Evolutionary conservation across 30 jellyfish, hydroid and myxozoan species (phyloP), one percentile per base, ranked within the genome.

Genomic region (Rhopilema esculentum): DNA sequence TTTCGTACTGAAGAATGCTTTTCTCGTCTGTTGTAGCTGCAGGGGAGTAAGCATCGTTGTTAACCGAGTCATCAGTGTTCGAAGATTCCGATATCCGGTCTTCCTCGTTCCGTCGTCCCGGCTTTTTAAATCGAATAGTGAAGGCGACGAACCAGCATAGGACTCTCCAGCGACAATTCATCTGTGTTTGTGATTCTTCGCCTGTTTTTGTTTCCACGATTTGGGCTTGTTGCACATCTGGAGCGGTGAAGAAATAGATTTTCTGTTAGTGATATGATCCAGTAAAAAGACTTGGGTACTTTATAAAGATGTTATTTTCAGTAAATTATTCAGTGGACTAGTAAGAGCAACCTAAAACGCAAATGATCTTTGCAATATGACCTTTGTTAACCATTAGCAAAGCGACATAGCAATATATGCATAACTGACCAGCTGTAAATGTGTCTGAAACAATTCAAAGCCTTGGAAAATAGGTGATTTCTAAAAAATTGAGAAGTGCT

Each of bases 131-230:
- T 21, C 95, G 66, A 21, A 86, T 63, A 17, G 97, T 85, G 88
- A 94, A 94, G n/a, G 95, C 97, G 57, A 90, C 89, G 27, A 94
- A 78, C 99, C 99, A 94, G 70, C 90, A 68, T 23, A 94, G 90
- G 7, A 94, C 97, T 20, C 98, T 95, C 84, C 97, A 82, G 22
- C 92, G 96, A 79, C 99, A 94, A 27, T 66, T 84, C 92, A 71
- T 71, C 50, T 70, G 83, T 22, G 32, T 31, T 30, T 71, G 87
- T 18, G 87, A 70, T 18, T 50, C 71, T 4, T 84, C 92, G 1
- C 72, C 28, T 12, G 66, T 25, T 78, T 66, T 88, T 31, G 23
- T 51, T 21, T 88, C 91, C 29, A 88, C 86, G n/a, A 83, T 25
- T 16, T 29, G 29, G 30, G 81, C 53, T 8, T 76, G 81, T 27